Base-by-base conservation (phyloP, 2,797 vertebrate genomes). In the Sebastes itinus region DNA sequence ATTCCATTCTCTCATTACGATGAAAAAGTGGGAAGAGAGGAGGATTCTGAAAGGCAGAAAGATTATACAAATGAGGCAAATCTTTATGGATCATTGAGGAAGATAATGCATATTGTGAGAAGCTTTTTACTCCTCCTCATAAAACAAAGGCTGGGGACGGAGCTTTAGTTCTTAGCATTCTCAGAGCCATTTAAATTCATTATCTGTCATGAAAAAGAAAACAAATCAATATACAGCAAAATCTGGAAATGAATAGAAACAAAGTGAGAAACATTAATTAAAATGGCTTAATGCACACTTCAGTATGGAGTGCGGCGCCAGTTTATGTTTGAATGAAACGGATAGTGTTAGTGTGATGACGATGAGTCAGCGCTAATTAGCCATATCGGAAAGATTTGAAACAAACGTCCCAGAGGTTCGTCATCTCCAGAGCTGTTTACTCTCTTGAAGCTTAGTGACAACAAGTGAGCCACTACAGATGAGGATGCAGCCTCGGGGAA, bases 31-130 rank as follows among this genome's bases (percentile, higher is more conserved):
- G 12, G 18, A 73, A 38, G n/a, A 62, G 30, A 7, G n/a, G 10
- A 66, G 20, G 20, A 63, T 30, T 67, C 18, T 70, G 68, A 77
- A 46, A 23, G 28, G 28, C 69, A 71, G 49, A 73, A 52, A 78
- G 87, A 88, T 88, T 90, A 90, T 79, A 85, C 85, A 88, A 90
- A 94, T 85, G 73, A 92, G 62, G 79, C 64, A 62, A 83, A 90
- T 89, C 82, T 89, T 81, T 69, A 72, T 63, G 79, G 83, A 80
- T 81, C 69, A 16, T 63, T 82, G n/a, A 42, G 62, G 71, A 80
- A 76, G 79, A 85, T 87, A 73, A 93, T 90, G 86, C 77, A 76
- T 65, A 72, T 16, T 32, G 59, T 79, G 77, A 70, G 72, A 75
- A 65, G 78, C 35, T 62, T 72, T 80, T 74, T 69, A 72, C 35